Base-by-base conservation (phyloP, 2,113 vertebrate species). In the Ictalurus punctatus region DNA sequence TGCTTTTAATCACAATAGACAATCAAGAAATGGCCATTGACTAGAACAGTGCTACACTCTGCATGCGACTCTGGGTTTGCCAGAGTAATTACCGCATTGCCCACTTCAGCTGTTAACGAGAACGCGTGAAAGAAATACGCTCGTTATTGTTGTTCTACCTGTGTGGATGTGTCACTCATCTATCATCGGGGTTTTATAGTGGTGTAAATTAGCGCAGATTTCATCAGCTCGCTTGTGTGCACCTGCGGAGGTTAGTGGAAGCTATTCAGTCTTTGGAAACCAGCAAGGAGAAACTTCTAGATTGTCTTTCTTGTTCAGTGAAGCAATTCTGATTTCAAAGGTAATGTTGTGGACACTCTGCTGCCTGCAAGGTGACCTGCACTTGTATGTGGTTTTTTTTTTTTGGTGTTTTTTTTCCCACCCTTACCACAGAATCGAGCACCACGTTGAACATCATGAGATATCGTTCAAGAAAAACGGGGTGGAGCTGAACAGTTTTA, bases 1-100 rank as follows among this genome's bases (percentile, higher is more conserved):
- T 86, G 85, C 40, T 85, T 90, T 85, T 84, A 87, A 87, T 90
- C 89, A 85, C 85, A 88, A 89, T 86, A 86, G 87, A 84, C 91
- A 87, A 90, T 91, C 91, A 91, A 61, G 84, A 89, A 87, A 85
- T 30, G 83, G 88, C 56, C 81, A 63, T 82, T 40, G 71, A 65
- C 63, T 40, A 44, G 48, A 87, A 84, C 85, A 9, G 63, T 74
- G 81, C 54, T 74, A 65, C 34, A n/a, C 56, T 83, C 34, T 23
- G 69, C 54, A 17, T 52, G 76, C 44, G 79, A 80, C 74, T 58
- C 71, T 0, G 65, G 37, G n/a, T 81, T 82, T 52, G 34, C 69
- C 27, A 61, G 71, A 17, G 84, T 84, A 90, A 90, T 90, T 84
- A 86, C 85, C 9, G 52, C 71, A 0, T 34, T 23, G 40, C 21